A percentile compares a stretch with the other conserved stretches of the same genome.
Evolutionary conservation across 2,888 invertebrate genomes (phyloP).

Genomic region (Incurvaria masculella): DNA sequence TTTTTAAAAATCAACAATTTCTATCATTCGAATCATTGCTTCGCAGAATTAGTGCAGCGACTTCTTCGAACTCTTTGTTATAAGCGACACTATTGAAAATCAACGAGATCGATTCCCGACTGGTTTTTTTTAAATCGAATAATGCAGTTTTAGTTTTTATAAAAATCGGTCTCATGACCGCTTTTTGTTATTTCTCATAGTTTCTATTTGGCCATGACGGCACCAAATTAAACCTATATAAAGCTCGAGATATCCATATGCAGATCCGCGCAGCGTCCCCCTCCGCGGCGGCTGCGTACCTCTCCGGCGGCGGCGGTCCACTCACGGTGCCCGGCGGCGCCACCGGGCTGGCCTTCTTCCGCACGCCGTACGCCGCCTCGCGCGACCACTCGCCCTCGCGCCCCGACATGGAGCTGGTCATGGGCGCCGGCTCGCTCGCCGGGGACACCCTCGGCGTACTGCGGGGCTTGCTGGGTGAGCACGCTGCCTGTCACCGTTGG

Average conservation of each 20-base stretch:
- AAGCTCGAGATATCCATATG: constrained; percentile 17
- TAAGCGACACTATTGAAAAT: too few relatives aligned
- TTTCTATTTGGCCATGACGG: not conserved
- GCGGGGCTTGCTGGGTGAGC: constrained; percentile 58
- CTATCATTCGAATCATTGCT: too few relatives aligned
- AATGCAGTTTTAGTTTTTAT: too few relatives aligned
- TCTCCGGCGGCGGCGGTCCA: constrained; percentile 63
- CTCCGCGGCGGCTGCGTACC: constrained; percentile 58
- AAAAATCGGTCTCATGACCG: too few relatives aligned
- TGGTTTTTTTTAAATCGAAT: too few relatives aligned
- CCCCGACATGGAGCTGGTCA: constrained; percentile 77
- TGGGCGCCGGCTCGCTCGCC: constrained; percentile 73
- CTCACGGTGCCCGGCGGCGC: constrained; percentile 76
- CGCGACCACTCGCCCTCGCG: constrained; percentile 63
- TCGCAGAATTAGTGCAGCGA: too few relatives aligned
- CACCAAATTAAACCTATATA: not conserved
- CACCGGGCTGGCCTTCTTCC: constrained; percentile 70
- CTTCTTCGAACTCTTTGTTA: too few relatives aligned
- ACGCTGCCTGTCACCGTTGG: too few relatives aligned
- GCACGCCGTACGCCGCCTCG: constrained; percentile 56
- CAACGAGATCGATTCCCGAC: too few relatives aligned
- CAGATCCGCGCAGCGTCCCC: constrained; percentile 47
- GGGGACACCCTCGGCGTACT: constrained; percentile 69
- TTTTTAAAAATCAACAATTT: too few relatives aligned
- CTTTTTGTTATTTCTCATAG: not conserved